A percentile compares a stretch with the other conserved stretches of the same genome.
These are phyloP conservation scores for Cyprinodon tularosa DNA, from an alignment of 2,113 vertebrate species.

Conservation along the genomic window DNA sequence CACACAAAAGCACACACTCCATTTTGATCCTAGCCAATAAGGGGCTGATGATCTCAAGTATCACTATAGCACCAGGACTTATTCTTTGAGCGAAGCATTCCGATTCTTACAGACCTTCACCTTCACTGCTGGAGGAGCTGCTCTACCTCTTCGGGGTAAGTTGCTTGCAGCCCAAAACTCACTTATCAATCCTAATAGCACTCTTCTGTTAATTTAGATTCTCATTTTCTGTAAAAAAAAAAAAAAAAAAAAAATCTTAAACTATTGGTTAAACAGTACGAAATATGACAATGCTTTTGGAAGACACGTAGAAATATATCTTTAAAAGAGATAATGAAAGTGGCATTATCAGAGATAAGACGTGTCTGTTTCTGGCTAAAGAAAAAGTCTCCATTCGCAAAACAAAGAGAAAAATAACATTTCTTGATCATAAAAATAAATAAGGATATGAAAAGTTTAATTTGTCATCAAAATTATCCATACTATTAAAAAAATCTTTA, in stretches of 20 bases:
- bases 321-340: not conserved
- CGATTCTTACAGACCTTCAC: constrained; percentile 73
- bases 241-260: not conserved
- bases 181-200: not conserved
- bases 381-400: not conserved
- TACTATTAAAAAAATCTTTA: not conserved
- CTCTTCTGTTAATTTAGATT: not conserved
- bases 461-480: not conserved
- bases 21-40: constrained; percentile 82
- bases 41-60: constrained; percentile 82
- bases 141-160: constrained; percentile 84
- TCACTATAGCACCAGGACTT: constrained; percentile 86
- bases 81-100: constrained; percentile 67
- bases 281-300: not conserved
- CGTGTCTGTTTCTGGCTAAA: not conserved
- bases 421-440: not conserved
- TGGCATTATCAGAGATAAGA: not conserved
- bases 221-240: not conserved
- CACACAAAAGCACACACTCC: constrained; percentile 15
- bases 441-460: not conserved
- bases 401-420: not conserved
- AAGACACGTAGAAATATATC: not conserved
- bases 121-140: constrained; percentile 78
- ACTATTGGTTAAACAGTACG: too few species aligned
- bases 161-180: not conserved